phyloP scores from a whole-genome alignment of 2,113 vertebrate species.

The Azemiops feae region DNA sequence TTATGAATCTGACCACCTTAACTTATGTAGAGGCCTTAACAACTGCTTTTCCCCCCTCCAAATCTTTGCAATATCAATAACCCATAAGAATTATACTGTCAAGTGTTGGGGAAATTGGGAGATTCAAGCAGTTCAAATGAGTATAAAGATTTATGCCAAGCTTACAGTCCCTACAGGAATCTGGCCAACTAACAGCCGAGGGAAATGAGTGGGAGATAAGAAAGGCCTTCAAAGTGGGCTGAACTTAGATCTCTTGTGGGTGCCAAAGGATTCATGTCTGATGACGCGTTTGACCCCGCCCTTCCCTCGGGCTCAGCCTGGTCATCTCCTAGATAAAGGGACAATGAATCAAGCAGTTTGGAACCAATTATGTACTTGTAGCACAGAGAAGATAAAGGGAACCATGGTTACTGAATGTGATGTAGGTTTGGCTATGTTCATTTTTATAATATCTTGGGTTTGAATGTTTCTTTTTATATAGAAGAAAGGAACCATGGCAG shows the following conservation, averaged over 20 bases:
- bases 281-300: too few relatives aligned
- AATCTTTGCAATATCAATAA: neutral
- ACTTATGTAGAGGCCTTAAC: neutral
- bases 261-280: too few relatives aligned
- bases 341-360: neutral
- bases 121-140: too few relatives aligned
- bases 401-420: neutral
- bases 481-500: neutral
- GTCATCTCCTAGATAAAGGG: neutral
- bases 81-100: too few relatives aligned
- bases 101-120: too few relatives aligned
- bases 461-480: neutral
- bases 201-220: too few relatives aligned
- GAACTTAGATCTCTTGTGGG: too few relatives aligned
- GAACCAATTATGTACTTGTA: neutral
- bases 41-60: neutral
- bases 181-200: too few relatives aligned
- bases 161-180: too few relatives aligned
- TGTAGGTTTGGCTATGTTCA: neutral
- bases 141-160: too few relatives aligned
- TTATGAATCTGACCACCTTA: neutral
- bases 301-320: too few relatives aligned
- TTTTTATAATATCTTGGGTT: neutral
- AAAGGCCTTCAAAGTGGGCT: too few relatives aligned
- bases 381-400: neutral